Evolutionary conservation across 1,140 invertebrate species (phyloP), one percentile per base, ranked within the genome.

Genomic region (Zaprionus lachaisei): DNA sequence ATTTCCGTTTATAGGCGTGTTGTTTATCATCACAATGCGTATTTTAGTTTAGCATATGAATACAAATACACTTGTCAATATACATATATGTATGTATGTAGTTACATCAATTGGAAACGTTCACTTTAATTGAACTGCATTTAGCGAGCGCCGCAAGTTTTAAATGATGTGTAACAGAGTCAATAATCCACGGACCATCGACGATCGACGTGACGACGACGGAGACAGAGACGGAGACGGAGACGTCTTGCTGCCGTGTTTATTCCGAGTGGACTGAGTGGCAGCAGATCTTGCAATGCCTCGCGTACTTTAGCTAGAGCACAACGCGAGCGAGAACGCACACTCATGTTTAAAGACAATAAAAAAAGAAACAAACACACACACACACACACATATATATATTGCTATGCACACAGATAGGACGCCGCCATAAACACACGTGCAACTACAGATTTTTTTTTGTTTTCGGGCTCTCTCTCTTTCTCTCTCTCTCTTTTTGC

Each of bases 291-390:
- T 80, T 77, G 68, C 79, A 87, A 78, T 83, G 83, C 70, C 79
- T 87, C 71, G 67, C 64, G 75, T 79, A 63, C 61, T 73, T 80
- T 75, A 81, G 79, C 79, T 83, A 75, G 79, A 87, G 80, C 84
- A 89, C 47, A 51, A 24, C 47, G 17, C 47, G 55, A 64, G 62
- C 72, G 44, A 47, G 44, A 64, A 83, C 77, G 60, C 62, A 83
- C 38, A 80, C 68, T 20, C 56, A 55, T 65, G 34, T 41, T 31
- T 55, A 37, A 56, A 58, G 47, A 56, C 22, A 49, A 61, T n/a
- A 41, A 38, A 37, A 68, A 61, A 60, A 37, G 37, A 63, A 60
- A 55, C 24, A 70, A 64, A 55, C 56, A 58, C 41, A 76, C 20
- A 55, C 24, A 70, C 58, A 55, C 56, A 58, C 34, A 64, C 58